Base-by-base conservation (phyloP, 1,140 invertebrate species). In the Alviniconcha marisindica region DNA sequence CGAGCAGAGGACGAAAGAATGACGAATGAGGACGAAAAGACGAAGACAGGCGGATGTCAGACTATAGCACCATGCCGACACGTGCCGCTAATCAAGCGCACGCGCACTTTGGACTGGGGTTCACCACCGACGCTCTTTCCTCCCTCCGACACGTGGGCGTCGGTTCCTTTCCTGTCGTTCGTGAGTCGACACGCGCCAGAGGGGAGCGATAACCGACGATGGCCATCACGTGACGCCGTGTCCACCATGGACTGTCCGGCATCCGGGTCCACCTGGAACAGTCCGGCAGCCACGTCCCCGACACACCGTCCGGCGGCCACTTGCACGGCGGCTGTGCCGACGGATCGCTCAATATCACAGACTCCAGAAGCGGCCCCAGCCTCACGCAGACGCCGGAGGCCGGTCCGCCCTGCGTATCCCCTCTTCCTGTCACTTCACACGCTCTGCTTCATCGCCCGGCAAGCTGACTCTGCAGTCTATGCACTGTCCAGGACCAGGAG, bases 61-160 rank as follows among this genome's bases (percentile, higher is more conserved):
- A 31, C 60, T 63, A 63, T 63, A 63, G 60, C 60, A 63, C 60
- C 60, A 63, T n/a, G 60, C 60, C 60, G 60, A 63, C 60, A 63
- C 60, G 24, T n/a, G 60, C 28, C 60, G 60, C 24, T 14, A n/a
- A 5, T 4, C 28, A 54, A 12, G 51, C 51, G 12, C 12, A 54
- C 10, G 51, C 60, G 24, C 28, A 7, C 28, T 63, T 24, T n/a
- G 10, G 10, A 24, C 28, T 63, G n/a, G 21, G 21, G 10, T 31
- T 10, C 21, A 31, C 10, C 10, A 24, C 60, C 60, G 7, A n/a
- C 60, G 21, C 21, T 24, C 21, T 14, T 63, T n/a, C 21, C 21
- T 63, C 21, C 7, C 10, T 5, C 60, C 60, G 24, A 10, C 24
- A 14, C 7, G 24, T 48, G 5, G 7, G 5, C 18, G 44, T 48